Base-by-base conservation (phyloP, 35 echinoderm and acorn worm genomes). In the Ophiothrix spiculata region DNA sequence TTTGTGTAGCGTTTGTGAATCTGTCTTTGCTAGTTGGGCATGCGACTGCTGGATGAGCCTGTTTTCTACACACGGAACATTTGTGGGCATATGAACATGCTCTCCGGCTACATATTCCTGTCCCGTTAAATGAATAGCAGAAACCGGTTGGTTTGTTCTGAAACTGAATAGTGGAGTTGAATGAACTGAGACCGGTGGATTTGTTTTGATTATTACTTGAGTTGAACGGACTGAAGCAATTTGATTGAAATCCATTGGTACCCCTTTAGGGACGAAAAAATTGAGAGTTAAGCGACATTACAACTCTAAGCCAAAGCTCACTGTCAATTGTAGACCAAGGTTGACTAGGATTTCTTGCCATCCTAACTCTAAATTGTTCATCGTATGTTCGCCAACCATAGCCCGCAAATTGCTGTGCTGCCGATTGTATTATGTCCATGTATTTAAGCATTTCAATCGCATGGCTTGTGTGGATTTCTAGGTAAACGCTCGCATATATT, bases 401-500 rank as follows among this genome's bases (percentile, higher is more conserved):
- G 8, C 77, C 77, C 11, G 23, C 36, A 37, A 79, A 79, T 38
- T 79, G 77, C 4, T 25, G 1, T 1, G 83, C 8, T 28, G 83
- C 83, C 14, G 64, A 56, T 0, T 63, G 83, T 4, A 85, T 36
- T 0, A 32, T 75, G 28, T 85, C 83, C 35, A 75, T 75, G 32
- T 85, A 85, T 38, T 85, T 85, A 23, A 85, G 32, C 56, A 85
- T 15, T n/a, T 85, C 83, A 21, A 34, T 34, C n/a, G 83, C n/a
- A 40, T 31, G 25, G 4, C 13, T 0, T 56, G 38, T 1, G 12
- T 32, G 32, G 33, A 34, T 0, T 41, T 74, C 25, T 1, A 4
- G 36, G 16, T 56, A 19, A 74, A 73, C 64, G 0, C 41, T 31
- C 6, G 54, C 45, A 74, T 80, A 32, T 0, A 76, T 32, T 17